phyloP scores from a whole-genome alignment of 2,113 vertebrate genomes.

The Euleptes europaea region DNA sequence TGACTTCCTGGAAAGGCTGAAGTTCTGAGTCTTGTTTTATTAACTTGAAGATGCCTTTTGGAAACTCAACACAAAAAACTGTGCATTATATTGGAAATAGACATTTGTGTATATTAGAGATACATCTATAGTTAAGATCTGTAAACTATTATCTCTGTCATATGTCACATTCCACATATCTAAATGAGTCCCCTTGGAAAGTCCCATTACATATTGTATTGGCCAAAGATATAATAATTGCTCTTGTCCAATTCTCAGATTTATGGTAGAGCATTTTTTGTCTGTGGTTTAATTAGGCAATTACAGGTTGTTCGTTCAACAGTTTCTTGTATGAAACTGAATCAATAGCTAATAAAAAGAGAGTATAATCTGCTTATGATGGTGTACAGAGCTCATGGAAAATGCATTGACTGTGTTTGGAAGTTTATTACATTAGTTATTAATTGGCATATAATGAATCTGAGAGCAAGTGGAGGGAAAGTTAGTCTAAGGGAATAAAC shows the following conservation, averaged over 20 bases:
- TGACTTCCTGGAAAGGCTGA: neutral
- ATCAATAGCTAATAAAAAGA: neutral
- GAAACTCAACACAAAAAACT: neutral
- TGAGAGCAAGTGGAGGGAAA: conserved; percentile 1
- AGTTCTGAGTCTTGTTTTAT: neutral
- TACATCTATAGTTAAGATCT: neutral
- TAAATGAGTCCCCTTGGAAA: neutral
- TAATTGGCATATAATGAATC: conserved; percentile 15
- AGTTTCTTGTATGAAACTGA: neutral
- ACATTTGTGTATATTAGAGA: neutral
- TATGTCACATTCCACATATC: neutral
- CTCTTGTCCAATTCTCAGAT: neutral
- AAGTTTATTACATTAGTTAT: conserved; percentile 12
- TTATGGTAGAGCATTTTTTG: neutral
- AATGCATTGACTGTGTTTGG: conserved; percentile 1
- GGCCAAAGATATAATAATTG: neutral
- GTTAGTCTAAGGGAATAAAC: neutral
- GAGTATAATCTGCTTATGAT: neutral
- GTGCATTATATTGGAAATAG: neutral
- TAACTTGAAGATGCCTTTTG: neutral
- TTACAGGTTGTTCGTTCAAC: conserved; percentile 4
- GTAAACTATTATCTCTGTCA: neutral
- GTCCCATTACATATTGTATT: neutral
- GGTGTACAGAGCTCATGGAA: neutral
- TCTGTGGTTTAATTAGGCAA: neutral